Conservation (phyloP, 2,113 vertebrate species). For the Lophochroa leadbeateri region DNA sequence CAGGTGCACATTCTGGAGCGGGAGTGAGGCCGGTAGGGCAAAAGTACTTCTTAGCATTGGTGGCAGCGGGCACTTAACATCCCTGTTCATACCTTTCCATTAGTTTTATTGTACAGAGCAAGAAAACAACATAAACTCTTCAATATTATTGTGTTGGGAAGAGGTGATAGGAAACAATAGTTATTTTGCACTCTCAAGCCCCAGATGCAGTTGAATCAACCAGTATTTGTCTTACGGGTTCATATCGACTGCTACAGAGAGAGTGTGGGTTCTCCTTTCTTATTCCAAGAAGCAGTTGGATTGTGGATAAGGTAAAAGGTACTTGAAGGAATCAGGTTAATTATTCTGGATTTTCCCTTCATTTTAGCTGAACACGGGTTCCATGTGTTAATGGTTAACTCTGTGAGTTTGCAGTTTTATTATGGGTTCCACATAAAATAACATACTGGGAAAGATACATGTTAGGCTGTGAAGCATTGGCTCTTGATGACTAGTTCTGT, state of each 20-base stretch:
- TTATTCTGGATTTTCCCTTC: background rate
- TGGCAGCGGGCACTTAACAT: background rate
- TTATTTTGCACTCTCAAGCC: background rate
- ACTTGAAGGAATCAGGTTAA: background rate
- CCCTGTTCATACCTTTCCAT: background rate
- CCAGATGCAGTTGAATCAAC: background rate
- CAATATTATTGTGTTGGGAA: background rate
- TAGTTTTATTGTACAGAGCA: background rate
- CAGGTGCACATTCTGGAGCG: background rate
- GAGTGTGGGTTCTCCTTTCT: background rate
- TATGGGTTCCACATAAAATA: background rate
- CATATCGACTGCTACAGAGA: background rate
- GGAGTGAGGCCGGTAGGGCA: background rate
- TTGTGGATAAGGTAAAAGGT: background rate
- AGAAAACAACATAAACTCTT: background rate
- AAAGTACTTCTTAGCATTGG: background rate
- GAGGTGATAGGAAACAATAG: background rate
- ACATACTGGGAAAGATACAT: background rate
- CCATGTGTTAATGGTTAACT: background rate
- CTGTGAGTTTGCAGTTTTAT: background rate
- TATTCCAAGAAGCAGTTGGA: fast-evolving
- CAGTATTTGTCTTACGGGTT: background rate
- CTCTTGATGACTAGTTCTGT: background rate
- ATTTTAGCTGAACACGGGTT: background rate
- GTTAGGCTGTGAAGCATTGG: background rate